These are phyloP conservation scores for Actias luna DNA, from an alignment of 2,888 invertebrate genomes.

Conservation along the genomic window DNA sequence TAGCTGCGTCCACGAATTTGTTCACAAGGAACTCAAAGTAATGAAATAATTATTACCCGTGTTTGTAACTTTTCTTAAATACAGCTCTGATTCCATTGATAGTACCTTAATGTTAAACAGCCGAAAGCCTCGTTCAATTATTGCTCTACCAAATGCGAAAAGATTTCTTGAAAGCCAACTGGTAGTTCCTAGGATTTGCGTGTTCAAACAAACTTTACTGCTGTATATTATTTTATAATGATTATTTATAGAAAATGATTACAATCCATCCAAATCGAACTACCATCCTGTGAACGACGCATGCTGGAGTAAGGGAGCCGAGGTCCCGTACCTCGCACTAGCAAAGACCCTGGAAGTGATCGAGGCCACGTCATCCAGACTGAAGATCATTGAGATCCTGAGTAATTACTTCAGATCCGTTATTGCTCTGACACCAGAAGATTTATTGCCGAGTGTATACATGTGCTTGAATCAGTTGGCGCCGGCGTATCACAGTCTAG, in stretches of 20 bases:
- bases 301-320: conserved; percentile 88
- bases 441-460: conserved; percentile 94
- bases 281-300: conserved; percentile 94
- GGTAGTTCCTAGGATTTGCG: too few relatives aligned
- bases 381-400: conserved; percentile 95
- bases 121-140: too few relatives aligned
- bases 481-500: conserved; percentile 91
- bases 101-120: too few relatives aligned
- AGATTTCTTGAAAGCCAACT: too few relatives aligned
- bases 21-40: too few relatives aligned
- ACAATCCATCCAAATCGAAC: conserved; percentile 85
- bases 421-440: conserved; percentile 92
- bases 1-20: too few relatives aligned
- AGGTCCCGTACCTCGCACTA: conserved; percentile 95
- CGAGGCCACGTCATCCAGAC: conserved; percentile 90
- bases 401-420: conserved; percentile 95
- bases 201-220: too few relatives aligned
- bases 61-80: too few relatives aligned
- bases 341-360: conserved; percentile 95
- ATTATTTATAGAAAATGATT: conserved; percentile 64
- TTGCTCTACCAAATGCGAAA: too few relatives aligned
- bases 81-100: too few relatives aligned
- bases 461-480: conserved; percentile 97
- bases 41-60: too few relatives aligned
- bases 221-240: too few relatives aligned